phyloP scores from a whole-genome alignment of 2,113 vertebrate genomes.

The Gasterosteus nipponicus region DNA sequence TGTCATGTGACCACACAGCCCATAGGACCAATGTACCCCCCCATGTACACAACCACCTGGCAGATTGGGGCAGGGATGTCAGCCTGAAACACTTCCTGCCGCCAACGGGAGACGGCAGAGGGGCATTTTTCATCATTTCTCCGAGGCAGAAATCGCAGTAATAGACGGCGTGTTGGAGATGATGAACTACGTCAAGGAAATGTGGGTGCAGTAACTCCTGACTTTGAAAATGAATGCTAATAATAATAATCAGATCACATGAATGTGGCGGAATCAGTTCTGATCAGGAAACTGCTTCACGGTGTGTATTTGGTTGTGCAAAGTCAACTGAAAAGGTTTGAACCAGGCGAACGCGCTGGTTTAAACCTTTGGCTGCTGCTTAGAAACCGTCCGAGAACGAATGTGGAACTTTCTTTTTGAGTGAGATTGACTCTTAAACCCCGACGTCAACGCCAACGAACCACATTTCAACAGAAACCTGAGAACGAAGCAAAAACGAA shows the following conservation, averaged over 20 bases:
- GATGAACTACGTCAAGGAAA: not conserved
- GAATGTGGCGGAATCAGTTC: not conserved
- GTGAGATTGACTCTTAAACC: not conserved
- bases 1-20: slow-evolving; percentile 59
- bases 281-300: no score
- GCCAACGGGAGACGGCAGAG: slow-evolving; percentile 20
- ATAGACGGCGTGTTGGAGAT: not conserved
- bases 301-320: not conserved
- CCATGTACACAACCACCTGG: slow-evolving; percentile 20
- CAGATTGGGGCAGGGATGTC: slow-evolving; percentile 49
- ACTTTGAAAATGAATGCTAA: not conserved
- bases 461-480: not conserved
- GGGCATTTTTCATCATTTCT: slow-evolving; percentile 32
- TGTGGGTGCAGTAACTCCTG: not conserved
- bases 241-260: not conserved
- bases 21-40: slow-evolving; percentile 25
- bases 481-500: not conserved
- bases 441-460: not conserved
- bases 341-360: not conserved
- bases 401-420: not conserved
- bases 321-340: not conserved
- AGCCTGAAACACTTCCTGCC: slow-evolving; percentile 40
- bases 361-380: not conserved
- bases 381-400: not conserved
- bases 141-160: slow-evolving; percentile 33